Conservation (phyloP, 2,888 invertebrate species). For the Noctua fimbriata region DNA sequence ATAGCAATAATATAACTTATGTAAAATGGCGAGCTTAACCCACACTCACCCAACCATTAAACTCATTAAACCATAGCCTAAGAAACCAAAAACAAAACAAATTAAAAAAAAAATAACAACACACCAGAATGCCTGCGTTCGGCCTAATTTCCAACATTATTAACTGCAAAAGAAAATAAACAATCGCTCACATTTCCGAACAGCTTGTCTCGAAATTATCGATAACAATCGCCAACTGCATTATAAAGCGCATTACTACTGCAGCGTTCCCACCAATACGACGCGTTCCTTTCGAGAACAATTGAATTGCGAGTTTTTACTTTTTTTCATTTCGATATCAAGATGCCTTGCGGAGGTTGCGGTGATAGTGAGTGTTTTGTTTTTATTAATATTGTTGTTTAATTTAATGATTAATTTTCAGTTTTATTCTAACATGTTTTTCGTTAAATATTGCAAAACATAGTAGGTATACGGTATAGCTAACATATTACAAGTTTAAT, state of each 20-base stretch:
- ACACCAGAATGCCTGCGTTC: slow-evolving; percentile 21
- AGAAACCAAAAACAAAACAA: slow-evolving; percentile 12
- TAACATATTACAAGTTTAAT: background rate
- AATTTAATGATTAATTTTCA: background rate
- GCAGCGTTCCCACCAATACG: slow-evolving; percentile 53
- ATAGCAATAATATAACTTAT: no score
- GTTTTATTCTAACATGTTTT: background rate
- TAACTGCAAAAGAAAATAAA: slow-evolving; percentile 54
- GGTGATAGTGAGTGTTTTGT: slow-evolving; percentile 82
- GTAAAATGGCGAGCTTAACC: no score
- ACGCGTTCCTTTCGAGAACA: slow-evolving; percentile 54
- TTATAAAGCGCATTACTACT: slow-evolving; percentile 59
- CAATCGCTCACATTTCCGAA: slow-evolving; percentile 60
- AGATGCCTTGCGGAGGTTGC: slow-evolving; percentile 88
- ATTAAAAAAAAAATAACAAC: slow-evolving; percentile 6
- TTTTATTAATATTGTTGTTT: slow-evolving; percentile 20
- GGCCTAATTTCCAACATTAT: slow-evolving; percentile 32
- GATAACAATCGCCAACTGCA: slow-evolving; percentile 54
- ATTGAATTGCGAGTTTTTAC: slow-evolving; percentile 45
- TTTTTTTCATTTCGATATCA: slow-evolving; percentile 58
- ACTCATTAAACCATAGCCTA: no score
- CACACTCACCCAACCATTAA: no score
- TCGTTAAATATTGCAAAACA: background rate
- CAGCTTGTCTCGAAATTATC: slow-evolving; percentile 49
- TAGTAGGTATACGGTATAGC: background rate